phyloP scores from a whole-genome alignment of 2,113 vertebrate genomes.

The Erpornis zantholeuca region DNA sequence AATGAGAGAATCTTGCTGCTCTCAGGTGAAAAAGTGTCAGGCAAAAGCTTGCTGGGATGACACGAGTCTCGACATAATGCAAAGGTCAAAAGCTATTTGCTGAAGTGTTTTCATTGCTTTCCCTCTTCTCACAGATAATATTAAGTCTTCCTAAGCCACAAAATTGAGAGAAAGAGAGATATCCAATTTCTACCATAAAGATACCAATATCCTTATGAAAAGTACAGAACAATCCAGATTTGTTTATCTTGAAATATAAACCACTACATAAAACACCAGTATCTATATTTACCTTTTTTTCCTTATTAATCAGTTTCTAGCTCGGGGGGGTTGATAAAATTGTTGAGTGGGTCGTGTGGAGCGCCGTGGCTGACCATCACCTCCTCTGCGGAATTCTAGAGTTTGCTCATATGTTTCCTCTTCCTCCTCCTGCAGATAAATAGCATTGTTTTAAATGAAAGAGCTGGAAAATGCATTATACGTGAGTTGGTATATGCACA shows the following conservation, averaged over 20 bases:
- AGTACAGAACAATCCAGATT: not conserved
- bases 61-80: not conserved
- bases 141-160: not conserved
- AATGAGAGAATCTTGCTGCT: not conserved
- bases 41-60: not conserved
- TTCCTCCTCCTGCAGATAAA: conserved; percentile 89
- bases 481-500: not conserved
- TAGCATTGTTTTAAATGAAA: conserved; percentile 59
- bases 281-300: conserved; percentile 55
- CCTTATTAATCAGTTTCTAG: conserved; percentile 83
- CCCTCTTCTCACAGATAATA: not conserved
- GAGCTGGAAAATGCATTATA: not conserved
- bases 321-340: conserved; percentile 95
- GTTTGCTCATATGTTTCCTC: conserved; percentile 92
- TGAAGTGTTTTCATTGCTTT: not conserved
- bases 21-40: not conserved
- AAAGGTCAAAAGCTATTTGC: not conserved
- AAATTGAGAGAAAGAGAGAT: not conserved
- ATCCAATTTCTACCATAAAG: not conserved
- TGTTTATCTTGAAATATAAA: not conserved
- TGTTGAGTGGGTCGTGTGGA: conserved; percentile 92
- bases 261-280: not conserved
- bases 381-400: conserved; percentile 91
- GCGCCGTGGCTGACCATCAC: conserved; percentile 90
- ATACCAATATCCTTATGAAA: not conserved